These are phyloP conservation scores for Clusia tigrina DNA, from an alignment of 2,888 invertebrate genomes.

Conservation along the genomic window DNA sequence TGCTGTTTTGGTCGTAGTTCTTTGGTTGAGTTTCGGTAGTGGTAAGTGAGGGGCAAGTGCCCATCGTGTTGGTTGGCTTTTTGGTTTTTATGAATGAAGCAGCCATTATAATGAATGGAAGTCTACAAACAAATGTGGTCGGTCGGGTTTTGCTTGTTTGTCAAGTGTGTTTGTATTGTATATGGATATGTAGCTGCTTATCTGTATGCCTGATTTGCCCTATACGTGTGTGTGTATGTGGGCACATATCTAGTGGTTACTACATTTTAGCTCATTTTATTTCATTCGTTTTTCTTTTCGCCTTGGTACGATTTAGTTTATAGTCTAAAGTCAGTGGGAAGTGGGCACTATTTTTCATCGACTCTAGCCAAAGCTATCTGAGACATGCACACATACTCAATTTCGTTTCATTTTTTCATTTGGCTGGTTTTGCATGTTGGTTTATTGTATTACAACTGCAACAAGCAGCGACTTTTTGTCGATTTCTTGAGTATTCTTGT, in stretches of 20 bases:
- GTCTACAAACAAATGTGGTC: slow-evolving; percentile 39
- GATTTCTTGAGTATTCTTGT: background rate
- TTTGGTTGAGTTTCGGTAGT: background rate
- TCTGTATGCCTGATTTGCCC: background rate
- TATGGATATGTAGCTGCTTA: slow-evolving; percentile 1
- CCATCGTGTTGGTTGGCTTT: slow-evolving; percentile 11
- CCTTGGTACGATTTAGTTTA: background rate
- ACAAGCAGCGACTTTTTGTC: too few species aligned
- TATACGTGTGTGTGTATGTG: background rate
- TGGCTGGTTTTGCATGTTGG: background rate
- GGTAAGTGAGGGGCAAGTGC: background rate
- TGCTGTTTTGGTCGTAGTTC: too few species aligned
- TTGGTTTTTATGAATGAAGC: slow-evolving; percentile 60
- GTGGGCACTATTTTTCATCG: background rate
- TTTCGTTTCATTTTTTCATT: background rate
- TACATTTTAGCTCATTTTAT: slow-evolving; percentile 4
- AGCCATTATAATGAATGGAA: slow-evolving; percentile 58
- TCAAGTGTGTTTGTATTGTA: slow-evolving; percentile 3
- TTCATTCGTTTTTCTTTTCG: background rate
- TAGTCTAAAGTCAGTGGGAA: slow-evolving; percentile 1
- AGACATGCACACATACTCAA: too few species aligned
- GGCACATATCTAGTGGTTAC: slow-evolving; percentile 11
- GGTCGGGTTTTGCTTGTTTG: slow-evolving; percentile 11
- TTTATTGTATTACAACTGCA: slow-evolving; percentile 2
- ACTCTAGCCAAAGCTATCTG: background rate